phyloP scores from a whole-genome alignment of 2,888 invertebrate species.

The Apodemia duryi region DNA sequence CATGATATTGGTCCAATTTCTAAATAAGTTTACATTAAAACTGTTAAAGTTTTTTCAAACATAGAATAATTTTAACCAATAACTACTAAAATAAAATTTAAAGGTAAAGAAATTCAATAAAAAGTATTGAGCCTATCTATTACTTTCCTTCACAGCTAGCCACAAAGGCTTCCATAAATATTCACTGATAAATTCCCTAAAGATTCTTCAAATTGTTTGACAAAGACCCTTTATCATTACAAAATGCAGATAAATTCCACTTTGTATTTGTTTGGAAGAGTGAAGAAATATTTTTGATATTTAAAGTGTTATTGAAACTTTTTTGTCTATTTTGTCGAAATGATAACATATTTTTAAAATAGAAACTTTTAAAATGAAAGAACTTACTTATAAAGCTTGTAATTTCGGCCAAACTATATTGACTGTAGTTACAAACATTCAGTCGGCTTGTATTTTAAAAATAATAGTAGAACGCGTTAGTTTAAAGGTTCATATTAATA shows the following conservation, averaged over 20 bases:
- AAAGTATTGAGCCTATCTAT: neutral
- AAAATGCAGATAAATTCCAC: neutral
- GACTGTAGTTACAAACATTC: too few species aligned
- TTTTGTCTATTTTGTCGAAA: neutral
- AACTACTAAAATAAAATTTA: neutral
- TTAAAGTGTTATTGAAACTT: neutral
- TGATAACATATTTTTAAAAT: too few species aligned
- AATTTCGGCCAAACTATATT: too few species aligned
- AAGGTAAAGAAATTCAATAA: neutral
- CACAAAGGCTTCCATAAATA: conserved; percentile 2
- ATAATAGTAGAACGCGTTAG: too few species aligned
- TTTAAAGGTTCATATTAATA: too few species aligned
- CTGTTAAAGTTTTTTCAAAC: neutral
- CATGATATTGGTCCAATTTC: too few species aligned
- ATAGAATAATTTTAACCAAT: neutral
- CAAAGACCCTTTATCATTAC: neutral
- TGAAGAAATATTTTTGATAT: conserved; percentile 1
- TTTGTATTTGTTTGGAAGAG: neutral
- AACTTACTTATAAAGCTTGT: too few species aligned
- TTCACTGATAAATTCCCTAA: neutral
- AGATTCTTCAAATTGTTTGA: neutral
- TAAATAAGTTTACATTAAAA: too few species aligned
- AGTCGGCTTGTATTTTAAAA: too few species aligned
- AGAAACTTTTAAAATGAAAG: too few species aligned
- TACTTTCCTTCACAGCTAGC: neutral